phyloP scores from a whole-genome alignment of 2,888 invertebrate genomes.

The Folsomia candida region DNA sequence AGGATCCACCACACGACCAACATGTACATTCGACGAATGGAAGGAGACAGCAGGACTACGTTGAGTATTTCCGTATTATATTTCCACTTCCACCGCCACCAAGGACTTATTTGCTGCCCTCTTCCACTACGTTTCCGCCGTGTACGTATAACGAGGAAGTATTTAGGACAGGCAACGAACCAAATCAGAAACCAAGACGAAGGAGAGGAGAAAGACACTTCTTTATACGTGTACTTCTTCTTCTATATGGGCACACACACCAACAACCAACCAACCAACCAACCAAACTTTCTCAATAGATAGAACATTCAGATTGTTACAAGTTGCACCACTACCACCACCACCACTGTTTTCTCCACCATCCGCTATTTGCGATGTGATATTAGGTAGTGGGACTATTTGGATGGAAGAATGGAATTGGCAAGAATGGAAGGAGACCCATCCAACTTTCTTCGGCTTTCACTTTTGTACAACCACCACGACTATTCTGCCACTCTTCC shows the following conservation, averaged over 20 bases:
- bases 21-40: no score
- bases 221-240: no score
- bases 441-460: background rate
- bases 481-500: background rate
- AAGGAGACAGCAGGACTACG: background rate
- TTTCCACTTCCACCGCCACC: background rate
- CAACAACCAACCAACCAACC: background rate
- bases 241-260: no score
- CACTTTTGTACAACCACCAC: background rate
- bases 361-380: background rate
- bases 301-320: background rate
- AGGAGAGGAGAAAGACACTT: background rate
- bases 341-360: background rate
- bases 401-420: background rate
- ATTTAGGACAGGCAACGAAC: background rate
- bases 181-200: constrained; percentile 1
- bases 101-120: background rate
- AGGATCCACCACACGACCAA: background rate
- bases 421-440: background rate
- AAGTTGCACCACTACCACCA: background rate
- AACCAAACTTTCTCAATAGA: background rate
- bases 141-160: background rate
- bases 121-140: background rate
- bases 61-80: background rate
- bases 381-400: background rate